Percentiles rank a stretch among this genome's conserved stretches.
Evolutionary conservation across 2,888 invertebrate species (phyloP).

Genomic region (Megaustenia siamemsis): DNA sequence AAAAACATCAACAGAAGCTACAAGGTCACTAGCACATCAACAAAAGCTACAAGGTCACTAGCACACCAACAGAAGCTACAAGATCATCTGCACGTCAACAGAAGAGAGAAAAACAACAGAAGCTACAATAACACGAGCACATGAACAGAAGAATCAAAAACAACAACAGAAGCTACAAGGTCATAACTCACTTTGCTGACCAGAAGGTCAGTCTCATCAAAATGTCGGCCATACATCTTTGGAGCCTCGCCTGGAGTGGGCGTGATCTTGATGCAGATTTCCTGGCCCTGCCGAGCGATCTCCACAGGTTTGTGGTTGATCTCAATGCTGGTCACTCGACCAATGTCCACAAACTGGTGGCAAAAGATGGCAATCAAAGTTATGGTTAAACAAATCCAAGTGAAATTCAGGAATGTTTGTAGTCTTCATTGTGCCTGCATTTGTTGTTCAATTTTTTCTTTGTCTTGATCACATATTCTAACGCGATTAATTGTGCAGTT

Average conservation of each 20-base stretch:
- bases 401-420: no score
- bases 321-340: slow-evolving; percentile 96
- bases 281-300: slow-evolving; percentile 92
- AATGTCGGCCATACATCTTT: slow-evolving; percentile 98
- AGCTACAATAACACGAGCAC: not conserved
- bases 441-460: no score
- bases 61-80: no score
- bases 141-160: not conserved
- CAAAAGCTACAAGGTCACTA: no score
- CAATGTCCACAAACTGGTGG: slow-evolving; percentile 93
- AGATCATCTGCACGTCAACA: not conserved
- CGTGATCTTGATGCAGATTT: slow-evolving; percentile 89
- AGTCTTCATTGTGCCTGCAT: no score
- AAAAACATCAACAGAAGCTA: no score
- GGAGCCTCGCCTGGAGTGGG: slow-evolving; percentile 98
- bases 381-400: no score
- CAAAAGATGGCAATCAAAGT: no score
- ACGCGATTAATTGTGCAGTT: no score
- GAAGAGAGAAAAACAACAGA: not conserved
- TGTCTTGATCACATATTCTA: no score
- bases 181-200: slow-evolving; percentile 86
- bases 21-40: no score
- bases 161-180: not conserved
- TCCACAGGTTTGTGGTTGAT: slow-evolving; percentile 97
- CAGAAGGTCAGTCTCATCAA: slow-evolving; percentile 96